Evolutionary conservation across 2,888 invertebrate genomes (phyloP).

Genomic region (Callinectes sapidus): DNA sequence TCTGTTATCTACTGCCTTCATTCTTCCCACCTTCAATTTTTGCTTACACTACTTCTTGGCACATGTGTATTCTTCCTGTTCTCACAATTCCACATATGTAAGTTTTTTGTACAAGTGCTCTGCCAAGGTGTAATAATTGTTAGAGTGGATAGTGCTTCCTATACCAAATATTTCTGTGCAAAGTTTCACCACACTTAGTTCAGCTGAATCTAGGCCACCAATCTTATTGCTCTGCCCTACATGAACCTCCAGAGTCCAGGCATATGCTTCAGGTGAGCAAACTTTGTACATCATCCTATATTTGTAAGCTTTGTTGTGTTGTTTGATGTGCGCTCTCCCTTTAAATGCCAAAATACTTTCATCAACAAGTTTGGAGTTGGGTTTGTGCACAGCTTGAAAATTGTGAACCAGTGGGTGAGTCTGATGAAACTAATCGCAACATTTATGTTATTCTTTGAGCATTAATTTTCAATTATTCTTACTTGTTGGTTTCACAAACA

Average conservation of each 20-base stretch:
- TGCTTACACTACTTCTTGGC: background rate
- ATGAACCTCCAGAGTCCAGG: constrained; percentile 43
- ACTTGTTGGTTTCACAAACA: constrained; percentile 49
- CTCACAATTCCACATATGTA: constrained; percentile 53
- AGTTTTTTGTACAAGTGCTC: background rate
- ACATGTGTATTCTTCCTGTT: constrained; percentile 30
- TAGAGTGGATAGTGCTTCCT: constrained; percentile 39
- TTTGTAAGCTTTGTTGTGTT: background rate
- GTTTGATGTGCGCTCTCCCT: background rate
- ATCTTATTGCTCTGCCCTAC: constrained; percentile 6
- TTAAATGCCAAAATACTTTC: constrained; percentile 51
- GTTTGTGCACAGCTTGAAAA: constrained; percentile 41
- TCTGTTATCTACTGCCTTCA: constrained; percentile 40
- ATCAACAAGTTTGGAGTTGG: constrained; percentile 40
- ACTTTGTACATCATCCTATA: constrained; percentile 48
- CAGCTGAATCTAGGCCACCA: constrained; percentile 38
- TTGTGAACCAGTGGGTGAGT: background rate
- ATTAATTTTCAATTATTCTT: constrained; percentile 47
- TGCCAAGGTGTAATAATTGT: background rate
- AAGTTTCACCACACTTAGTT: background rate
- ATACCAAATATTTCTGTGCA: constrained; percentile 23
- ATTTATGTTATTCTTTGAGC: constrained; percentile 27
- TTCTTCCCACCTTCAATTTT: too few relatives aligned
- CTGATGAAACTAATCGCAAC: constrained; percentile 45
- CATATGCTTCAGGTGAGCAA: constrained; percentile 59